Evolutionary conservation across 2,888 invertebrate genomes (phyloP).

Genomic region (Zygogramma bicolorata): DNA sequence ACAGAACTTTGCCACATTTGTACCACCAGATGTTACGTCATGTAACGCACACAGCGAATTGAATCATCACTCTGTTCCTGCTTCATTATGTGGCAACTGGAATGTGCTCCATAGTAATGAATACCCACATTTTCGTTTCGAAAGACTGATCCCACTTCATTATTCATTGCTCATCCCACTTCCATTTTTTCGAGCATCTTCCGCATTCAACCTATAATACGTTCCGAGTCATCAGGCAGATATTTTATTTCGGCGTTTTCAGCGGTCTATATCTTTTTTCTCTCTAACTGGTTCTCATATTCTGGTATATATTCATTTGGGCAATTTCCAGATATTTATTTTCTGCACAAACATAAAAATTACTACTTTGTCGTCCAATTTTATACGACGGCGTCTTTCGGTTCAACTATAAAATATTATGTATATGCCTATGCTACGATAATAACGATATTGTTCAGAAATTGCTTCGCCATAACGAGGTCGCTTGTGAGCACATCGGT

Average conservation of each 20-base stretch:
- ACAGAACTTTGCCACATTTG: too few species aligned
- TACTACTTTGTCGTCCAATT: constrained; percentile 40
- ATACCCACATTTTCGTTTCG: neutral
- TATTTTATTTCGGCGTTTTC: constrained; percentile 59
- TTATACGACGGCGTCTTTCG: constrained; percentile 40
- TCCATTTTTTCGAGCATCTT: neutral
- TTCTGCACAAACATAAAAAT: constrained; percentile 44
- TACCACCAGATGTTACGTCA: too few species aligned
- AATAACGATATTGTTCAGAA: constrained; percentile 10
- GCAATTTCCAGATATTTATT: constrained; percentile 45
- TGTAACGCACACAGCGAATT: too few species aligned
- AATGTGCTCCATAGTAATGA: neutral
- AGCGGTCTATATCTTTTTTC: constrained; percentile 52
- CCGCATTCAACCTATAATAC: neutral
- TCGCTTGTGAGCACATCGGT: neutral
- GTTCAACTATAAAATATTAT: constrained; percentile 40
- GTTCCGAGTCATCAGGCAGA: constrained; percentile 59
- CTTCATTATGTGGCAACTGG: too few species aligned
- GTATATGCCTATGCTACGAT: constrained; percentile 37
- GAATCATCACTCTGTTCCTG: too few species aligned
- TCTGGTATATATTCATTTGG: constrained; percentile 50
- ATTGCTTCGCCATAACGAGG: neutral
- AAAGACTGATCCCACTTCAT: neutral
- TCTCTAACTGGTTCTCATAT: constrained; percentile 52
- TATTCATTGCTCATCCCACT: neutral